phyloP scores from a whole-genome alignment of 2,888 invertebrate genomes.

The Tiliacea aurago region DNA sequence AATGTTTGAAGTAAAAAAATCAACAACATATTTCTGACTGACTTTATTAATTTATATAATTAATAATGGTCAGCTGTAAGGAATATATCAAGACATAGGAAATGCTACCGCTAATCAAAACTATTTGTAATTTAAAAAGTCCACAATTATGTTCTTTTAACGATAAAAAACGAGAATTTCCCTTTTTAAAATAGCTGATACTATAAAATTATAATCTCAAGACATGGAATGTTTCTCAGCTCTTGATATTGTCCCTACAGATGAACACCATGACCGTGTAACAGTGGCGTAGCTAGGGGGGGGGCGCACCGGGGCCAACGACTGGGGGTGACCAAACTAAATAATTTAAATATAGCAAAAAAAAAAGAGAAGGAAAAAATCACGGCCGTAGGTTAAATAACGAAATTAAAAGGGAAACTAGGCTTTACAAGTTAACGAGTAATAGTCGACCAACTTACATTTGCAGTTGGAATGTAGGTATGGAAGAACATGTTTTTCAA shows the following conservation, averaged over 20 bases:
- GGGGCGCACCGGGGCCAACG: too few species aligned
- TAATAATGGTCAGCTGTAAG: constrained; percentile 32
- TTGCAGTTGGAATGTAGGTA: too few species aligned
- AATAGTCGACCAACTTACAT: too few species aligned
- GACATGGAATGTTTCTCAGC: constrained; percentile 57
- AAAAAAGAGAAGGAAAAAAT: too few species aligned
- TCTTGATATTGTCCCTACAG: constrained; percentile 33
- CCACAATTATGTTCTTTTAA: not conserved
- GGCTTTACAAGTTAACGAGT: too few species aligned
- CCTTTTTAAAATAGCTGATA: not conserved
- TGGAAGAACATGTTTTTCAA: too few species aligned
- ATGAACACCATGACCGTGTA: not conserved
- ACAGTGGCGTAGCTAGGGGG: too few species aligned
- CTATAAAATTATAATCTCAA: constrained; percentile 51
- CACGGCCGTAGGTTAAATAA: too few species aligned
- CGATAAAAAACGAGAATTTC: not conserved
- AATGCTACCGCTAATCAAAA: constrained; percentile 43
- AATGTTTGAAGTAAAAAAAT: constrained; percentile 35
- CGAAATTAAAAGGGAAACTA: too few species aligned
- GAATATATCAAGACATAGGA: constrained; percentile 35
- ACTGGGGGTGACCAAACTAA: too few species aligned
- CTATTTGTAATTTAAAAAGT: not conserved
- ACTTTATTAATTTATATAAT: constrained; percentile 10
- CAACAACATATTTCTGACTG: constrained; percentile 18
- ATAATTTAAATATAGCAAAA: too few species aligned